These are phyloP conservation scores for Thunnus albacares DNA, from an alignment of 2,797 vertebrate species.

Conservation along the genomic window DNA sequence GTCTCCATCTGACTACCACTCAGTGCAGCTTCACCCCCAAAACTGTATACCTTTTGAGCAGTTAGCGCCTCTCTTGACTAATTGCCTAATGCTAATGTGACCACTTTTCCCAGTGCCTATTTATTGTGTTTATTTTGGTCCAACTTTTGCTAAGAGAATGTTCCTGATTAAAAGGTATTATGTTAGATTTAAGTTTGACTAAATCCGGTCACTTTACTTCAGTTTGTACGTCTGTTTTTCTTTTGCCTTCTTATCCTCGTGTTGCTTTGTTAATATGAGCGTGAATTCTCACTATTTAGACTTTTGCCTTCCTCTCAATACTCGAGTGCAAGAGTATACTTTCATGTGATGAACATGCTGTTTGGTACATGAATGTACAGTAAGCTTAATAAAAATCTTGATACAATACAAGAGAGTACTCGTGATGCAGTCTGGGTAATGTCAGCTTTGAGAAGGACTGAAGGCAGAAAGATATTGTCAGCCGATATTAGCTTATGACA, in stretches of 20 bases:
- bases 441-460: not conserved
- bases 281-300: slow-evolving; percentile 44
- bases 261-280: slow-evolving; percentile 59
- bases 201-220: slow-evolving; percentile 33
- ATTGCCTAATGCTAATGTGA: slow-evolving; percentile 50
- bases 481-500: not conserved
- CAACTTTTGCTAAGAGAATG: slow-evolving; percentile 36
- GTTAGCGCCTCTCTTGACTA: slow-evolving; percentile 45
- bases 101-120: slow-evolving; percentile 72
- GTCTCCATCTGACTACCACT: slow-evolving; percentile 31
- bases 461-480: too few species aligned
- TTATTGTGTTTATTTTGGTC: slow-evolving; percentile 69
- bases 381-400: slow-evolving; percentile 79
- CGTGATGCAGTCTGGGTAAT: not conserved
- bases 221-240: slow-evolving; percentile 39
- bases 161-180: slow-evolving; percentile 15
- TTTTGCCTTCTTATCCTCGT: slow-evolving; percentile 27
- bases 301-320: slow-evolving; percentile 50
- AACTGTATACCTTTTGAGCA: slow-evolving; percentile 36
- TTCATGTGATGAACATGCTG: slow-evolving; percentile 70
- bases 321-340: slow-evolving; percentile 54
- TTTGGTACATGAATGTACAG: slow-evolving; percentile 82
- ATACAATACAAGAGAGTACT: slow-evolving; percentile 37
- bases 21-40: slow-evolving; percentile 24
- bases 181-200: slow-evolving; percentile 36